phyloP scores from a whole-genome alignment of 1,140 invertebrate species.

The Aporrectodea caliginosa region DNA sequence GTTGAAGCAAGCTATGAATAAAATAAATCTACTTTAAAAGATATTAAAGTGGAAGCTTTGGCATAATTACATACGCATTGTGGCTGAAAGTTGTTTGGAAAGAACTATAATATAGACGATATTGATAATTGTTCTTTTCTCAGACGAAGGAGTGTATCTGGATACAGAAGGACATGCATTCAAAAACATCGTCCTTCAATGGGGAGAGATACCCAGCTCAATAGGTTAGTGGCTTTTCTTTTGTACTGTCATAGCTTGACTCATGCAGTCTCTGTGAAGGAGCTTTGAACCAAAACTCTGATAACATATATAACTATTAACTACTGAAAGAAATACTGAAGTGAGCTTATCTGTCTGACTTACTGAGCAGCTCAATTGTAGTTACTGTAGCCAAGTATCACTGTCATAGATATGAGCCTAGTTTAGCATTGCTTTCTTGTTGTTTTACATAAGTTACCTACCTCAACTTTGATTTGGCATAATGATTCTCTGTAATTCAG shows the following conservation, averaged over 20 bases:
- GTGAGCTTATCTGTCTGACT: neutral
- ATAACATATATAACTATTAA: neutral
- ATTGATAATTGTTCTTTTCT: constrained; percentile 32
- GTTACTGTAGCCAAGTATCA: neutral
- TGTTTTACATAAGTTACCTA: too few relatives aligned
- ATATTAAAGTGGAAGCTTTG: neutral
- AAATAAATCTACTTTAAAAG: neutral
- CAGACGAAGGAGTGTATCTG: constrained; percentile 93
- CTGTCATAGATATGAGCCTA: neutral
- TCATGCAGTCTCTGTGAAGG: neutral
- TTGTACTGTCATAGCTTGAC: neutral
- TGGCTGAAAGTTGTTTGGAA: neutral
- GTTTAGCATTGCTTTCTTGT: too few relatives aligned
- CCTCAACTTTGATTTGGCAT: too few relatives aligned
- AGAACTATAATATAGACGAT: neutral
- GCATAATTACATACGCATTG: neutral
- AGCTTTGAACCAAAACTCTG: neutral
- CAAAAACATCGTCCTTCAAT: constrained; percentile 72
- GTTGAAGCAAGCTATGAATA: too few relatives aligned
- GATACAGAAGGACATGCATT: constrained; percentile 88
- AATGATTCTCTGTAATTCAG: neutral
- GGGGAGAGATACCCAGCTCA: constrained; percentile 92
- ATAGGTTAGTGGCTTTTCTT: constrained; percentile 48
- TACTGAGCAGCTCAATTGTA: neutral
- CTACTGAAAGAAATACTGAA: neutral